phyloP scores from a whole-genome alignment of 2,113 vertebrate genomes.

The Agelaius phoeniceus region DNA sequence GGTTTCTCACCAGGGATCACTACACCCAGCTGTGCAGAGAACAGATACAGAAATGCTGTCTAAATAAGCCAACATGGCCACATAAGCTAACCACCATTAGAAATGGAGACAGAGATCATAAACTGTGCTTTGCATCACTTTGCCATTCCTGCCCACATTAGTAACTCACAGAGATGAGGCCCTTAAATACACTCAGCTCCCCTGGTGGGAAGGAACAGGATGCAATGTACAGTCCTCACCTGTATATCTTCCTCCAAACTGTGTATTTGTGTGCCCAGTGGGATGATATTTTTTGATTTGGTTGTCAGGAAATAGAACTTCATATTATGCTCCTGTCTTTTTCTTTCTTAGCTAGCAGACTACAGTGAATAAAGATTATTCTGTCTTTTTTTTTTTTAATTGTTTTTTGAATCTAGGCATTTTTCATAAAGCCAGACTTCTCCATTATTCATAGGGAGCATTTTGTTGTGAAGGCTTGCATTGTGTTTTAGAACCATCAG shows the following conservation, averaged over 20 bases:
- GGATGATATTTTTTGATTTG: conserved; percentile 32
- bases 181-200: not conserved
- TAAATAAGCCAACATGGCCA: not conserved
- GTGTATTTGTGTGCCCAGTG: not conserved
- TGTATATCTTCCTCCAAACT: conserved; percentile 9
- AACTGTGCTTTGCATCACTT: conserved; percentile 11
- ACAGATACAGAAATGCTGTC: not conserved
- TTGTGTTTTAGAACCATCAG: not conserved
- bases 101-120: not conserved
- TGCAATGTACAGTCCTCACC: not conserved
- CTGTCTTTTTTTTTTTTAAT: not conserved
- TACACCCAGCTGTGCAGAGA: not conserved
- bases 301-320: conserved; percentile 13
- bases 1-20: not conserved
- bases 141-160: conserved; percentile 10
- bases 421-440: conserved; percentile 17
- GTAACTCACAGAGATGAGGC: conserved; percentile 15
- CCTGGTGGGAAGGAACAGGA: not conserved
- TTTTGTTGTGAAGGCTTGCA: not conserved
- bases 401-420: not conserved
- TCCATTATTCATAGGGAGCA: conserved; percentile 6
- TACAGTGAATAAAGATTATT: not conserved
- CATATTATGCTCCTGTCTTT: not conserved
- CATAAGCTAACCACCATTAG: conserved; percentile 7
- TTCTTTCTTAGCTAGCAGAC: not conserved